A percentile compares a stretch with the other conserved stretches of the same genome.
Conservation (phyloP, 2,888 invertebrate genomes). For the Tachystola acroxantha region DNA sequence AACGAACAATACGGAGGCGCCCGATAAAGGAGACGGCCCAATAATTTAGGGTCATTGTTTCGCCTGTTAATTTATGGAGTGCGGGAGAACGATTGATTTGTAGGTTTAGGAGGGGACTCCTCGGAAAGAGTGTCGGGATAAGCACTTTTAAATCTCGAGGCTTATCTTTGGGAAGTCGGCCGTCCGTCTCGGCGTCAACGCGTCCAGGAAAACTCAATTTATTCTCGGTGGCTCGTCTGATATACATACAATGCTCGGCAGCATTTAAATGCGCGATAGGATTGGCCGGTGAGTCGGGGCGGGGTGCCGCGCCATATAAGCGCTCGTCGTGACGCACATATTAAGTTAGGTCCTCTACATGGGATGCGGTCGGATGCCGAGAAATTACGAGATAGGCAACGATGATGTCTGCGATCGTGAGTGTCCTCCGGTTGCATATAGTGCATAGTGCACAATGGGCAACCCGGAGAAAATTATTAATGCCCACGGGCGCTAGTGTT, state of each 20-base stretch:
- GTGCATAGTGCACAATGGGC: constrained; percentile 44
- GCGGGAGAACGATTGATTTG: constrained; percentile 72
- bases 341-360: constrained; percentile 73
- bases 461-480: constrained; percentile 48
- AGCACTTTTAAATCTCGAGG: constrained; percentile 46
- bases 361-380: constrained; percentile 49
- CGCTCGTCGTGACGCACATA: constrained; percentile 74
- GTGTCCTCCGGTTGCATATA: constrained; percentile 41
- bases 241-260: constrained; percentile 72
- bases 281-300: constrained; percentile 65
- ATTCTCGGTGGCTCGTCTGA: constrained; percentile 54
- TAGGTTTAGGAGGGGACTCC: constrained; percentile 60
- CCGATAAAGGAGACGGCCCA: constrained; percentile 69
- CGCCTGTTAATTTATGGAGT: constrained; percentile 74
- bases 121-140: constrained; percentile 51
- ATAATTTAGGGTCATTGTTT: constrained; percentile 77
- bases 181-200: constrained; percentile 42
- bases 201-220: constrained; percentile 56
- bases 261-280: constrained; percentile 70
- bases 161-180: constrained; percentile 19
- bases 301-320: constrained; percentile 64
- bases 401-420: constrained; percentile 64
- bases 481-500: constrained; percentile 46
- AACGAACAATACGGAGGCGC: constrained; percentile 53
- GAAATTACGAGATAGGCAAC: constrained; percentile 61